Percentiles rank a stretch among this genome's conserved stretches.
phyloP scores from a whole-genome alignment of 2,113 vertebrate genomes.

The Pelecanus crispus region DNA sequence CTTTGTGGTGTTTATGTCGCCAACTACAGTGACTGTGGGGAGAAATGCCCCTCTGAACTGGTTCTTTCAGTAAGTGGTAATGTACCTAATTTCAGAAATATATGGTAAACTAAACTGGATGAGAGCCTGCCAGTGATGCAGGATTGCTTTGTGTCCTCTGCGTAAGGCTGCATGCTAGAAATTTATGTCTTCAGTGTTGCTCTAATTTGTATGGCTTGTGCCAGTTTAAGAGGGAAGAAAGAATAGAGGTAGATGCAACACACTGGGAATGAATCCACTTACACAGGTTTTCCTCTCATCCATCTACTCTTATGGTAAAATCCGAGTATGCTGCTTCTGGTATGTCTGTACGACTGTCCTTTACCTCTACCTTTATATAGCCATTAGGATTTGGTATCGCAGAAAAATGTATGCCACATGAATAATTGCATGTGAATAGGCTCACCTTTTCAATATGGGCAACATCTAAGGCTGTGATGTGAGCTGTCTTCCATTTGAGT shows the following conservation, averaged over 20 bases:
- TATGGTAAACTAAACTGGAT: background rate
- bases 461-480: background rate
- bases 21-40: background rate
- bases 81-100: background rate
- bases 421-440: background rate
- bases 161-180: background rate
- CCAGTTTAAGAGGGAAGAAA: background rate
- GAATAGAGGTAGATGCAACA: background rate
- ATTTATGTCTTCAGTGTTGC: background rate
- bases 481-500: background rate
- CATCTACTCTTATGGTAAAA: background rate
- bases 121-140: background rate
- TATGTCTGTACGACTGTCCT: background rate
- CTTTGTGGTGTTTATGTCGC: fast-evolving
- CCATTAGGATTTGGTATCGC: background rate
- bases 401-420: fast-evolving
- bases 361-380: background rate
- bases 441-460: background rate
- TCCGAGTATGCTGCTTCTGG: background rate
- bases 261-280: background rate
- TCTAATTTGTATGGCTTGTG: background rate
- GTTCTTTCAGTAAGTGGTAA: background rate
- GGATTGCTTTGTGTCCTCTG: background rate
- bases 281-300: background rate
- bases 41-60: background rate